Evolutionary conservation across 2,888 invertebrate species (phyloP).

Genomic region (Bibio marci): DNA sequence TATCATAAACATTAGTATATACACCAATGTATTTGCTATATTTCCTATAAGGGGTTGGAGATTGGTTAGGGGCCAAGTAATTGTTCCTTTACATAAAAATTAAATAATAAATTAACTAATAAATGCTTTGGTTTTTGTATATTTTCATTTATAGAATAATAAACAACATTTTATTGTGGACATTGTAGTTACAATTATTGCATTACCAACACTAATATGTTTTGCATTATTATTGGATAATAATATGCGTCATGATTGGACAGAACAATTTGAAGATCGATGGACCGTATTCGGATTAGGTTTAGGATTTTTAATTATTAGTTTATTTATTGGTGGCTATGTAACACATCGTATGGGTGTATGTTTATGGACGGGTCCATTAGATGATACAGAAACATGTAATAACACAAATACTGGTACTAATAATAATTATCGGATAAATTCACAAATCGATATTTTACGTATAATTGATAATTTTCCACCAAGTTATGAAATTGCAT

Average conservation of each 20-base stretch:
- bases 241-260: constrained; percentile 26
- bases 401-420: not conserved
- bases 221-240: constrained; percentile 29
- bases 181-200: constrained; percentile 28
- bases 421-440: constrained; percentile 17
- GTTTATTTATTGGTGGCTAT: constrained; percentile 29
- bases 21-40: no score
- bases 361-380: constrained; percentile 28
- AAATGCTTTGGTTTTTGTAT: no score
- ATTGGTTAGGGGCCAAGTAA: no score
- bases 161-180: constrained; percentile 15
- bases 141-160: no score
- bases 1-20: no score
- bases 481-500: constrained; percentile 29
- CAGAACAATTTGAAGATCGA: constrained; percentile 20
- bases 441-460: constrained; percentile 26
- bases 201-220: constrained; percentile 27
- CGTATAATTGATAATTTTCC: constrained; percentile 25
- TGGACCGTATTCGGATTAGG: constrained; percentile 30
- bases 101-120: no score
- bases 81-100: no score
- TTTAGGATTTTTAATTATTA: constrained; percentile 26
- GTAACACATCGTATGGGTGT: constrained; percentile 31
- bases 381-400: constrained; percentile 18
- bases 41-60: no score